A percentile compares a stretch with the other conserved stretches of the same genome.
phyloP scores from a whole-genome alignment of 1,140 invertebrate species.

The Sminthurinus signatus region DNA sequence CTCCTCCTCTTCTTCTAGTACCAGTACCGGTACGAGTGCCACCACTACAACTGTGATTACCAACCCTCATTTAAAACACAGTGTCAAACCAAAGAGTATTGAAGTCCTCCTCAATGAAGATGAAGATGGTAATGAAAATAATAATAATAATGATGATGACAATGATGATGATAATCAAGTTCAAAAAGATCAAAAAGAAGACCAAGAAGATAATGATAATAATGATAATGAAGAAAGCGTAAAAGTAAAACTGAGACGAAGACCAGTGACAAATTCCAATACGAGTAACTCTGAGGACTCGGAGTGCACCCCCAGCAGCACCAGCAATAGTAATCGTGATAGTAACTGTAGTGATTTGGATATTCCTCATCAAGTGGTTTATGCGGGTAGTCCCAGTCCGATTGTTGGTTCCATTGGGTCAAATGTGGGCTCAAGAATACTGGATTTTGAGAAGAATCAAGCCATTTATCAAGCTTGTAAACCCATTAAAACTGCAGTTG shows the following conservation, averaged over 20 bases:
- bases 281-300: too few species aligned
- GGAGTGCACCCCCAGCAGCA: too few species aligned
- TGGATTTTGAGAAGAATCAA: neutral
- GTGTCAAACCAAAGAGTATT: conserved; percentile 9
- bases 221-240: too few species aligned
- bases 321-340: too few species aligned
- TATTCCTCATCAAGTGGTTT: neutral
- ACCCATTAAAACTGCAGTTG: conserved; percentile 26
- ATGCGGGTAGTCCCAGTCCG: neutral
- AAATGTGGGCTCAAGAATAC: neutral
- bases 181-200: too few species aligned
- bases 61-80: conserved; percentile 10
- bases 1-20: too few species aligned
- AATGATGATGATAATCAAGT: neutral
- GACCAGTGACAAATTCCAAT: too few species aligned
- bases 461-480: conserved; percentile 14
- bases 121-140: neutral
- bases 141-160: neutral
- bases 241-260: too few species aligned
- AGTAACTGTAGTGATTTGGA: neutral
- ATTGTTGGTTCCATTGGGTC: neutral
- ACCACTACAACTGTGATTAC: too few species aligned
- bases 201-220: too few species aligned
- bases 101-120: neutral
- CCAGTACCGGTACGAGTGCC: too few species aligned